Conservation (phyloP, 2,797 vertebrate species). For the Triplophysa yarkandensis region DNA sequence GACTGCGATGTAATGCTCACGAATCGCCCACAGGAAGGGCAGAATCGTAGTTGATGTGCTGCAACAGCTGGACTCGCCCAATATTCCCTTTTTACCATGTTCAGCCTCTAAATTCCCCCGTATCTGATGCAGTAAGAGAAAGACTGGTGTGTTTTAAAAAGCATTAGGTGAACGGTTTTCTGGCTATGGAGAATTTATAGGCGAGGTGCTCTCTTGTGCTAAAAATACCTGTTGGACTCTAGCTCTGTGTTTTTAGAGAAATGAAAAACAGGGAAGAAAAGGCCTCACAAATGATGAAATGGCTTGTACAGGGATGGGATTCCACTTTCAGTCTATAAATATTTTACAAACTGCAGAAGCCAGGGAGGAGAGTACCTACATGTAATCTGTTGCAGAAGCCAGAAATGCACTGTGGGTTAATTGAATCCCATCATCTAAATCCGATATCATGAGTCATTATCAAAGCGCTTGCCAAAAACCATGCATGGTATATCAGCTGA, state of each 20-base stretch:
- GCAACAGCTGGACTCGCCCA: constrained; percentile 18
- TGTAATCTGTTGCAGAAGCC: constrained; percentile 24
- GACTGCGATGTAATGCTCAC: constrained; percentile 14
- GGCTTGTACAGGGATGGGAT: constrained; percentile 30
- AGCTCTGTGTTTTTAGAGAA: constrained; percentile 14
- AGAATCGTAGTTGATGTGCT: not conserved
- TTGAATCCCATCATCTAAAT: constrained; percentile 18
- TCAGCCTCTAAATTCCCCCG: not conserved
- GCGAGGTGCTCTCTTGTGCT: constrained; percentile 26
- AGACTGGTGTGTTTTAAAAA: constrained; percentile 18
- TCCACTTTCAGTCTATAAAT: constrained; percentile 57
- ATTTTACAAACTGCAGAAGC: constrained; percentile 56
- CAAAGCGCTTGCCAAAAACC: constrained; percentile 24
- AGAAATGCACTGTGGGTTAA: constrained; percentile 12
- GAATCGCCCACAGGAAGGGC: constrained; percentile 28
- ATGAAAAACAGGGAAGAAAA: constrained; percentile 15
- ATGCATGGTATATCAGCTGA: not conserved
- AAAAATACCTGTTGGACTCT: constrained; percentile 50
- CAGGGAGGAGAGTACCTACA: constrained; percentile 30
- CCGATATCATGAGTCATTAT: constrained; percentile 15
- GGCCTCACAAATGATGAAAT: constrained; percentile 26
- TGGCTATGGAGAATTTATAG: constrained; percentile 35
- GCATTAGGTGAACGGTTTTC: not conserved
- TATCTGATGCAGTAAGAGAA: constrained; percentile 11
- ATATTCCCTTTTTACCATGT: not conserved